These are phyloP conservation scores for Lophotis ruficrista DNA, from an alignment of 2,113 vertebrate species.

Conservation along the genomic window DNA sequence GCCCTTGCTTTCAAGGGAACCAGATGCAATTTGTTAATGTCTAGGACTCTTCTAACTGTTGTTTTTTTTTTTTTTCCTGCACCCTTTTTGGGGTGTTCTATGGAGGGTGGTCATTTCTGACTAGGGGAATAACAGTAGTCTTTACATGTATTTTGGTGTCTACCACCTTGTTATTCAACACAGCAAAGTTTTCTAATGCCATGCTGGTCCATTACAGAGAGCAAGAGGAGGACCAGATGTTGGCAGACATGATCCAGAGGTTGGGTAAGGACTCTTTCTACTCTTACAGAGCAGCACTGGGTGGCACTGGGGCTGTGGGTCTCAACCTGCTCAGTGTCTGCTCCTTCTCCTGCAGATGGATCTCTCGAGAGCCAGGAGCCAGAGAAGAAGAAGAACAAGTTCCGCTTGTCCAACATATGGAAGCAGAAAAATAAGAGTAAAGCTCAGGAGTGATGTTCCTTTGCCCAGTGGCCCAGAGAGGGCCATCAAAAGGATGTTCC, in stretches of 20 bases:
- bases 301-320: neutral
- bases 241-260: slow-evolving; percentile 89
- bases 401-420: slow-evolving; percentile 57
- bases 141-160: neutral
- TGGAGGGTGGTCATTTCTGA: neutral
- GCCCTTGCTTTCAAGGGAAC: neutral
- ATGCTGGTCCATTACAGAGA: slow-evolving; percentile 78
- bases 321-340: neutral
- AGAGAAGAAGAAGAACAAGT: slow-evolving; percentile 69
- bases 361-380: neutral
- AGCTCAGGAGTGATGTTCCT: slow-evolving; percentile 5
- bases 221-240: slow-evolving; percentile 88
- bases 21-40: neutral
- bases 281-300: neutral
- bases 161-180: neutral
- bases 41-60: neutral
- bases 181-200: neutral
- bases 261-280: slow-evolving; percentile 75
- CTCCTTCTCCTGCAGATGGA: slow-evolving; percentile 48
- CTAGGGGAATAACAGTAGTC: neutral
- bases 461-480: neutral
- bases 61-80: neutral
- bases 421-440: slow-evolving; percentile 55
- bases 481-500: neutral
- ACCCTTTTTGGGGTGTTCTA: neutral